Percentiles rank a stretch among this genome's conserved stretches.
phyloP scores from a whole-genome alignment of 2,113 vertebrate species.

The Serilophus lunatus region DNA sequence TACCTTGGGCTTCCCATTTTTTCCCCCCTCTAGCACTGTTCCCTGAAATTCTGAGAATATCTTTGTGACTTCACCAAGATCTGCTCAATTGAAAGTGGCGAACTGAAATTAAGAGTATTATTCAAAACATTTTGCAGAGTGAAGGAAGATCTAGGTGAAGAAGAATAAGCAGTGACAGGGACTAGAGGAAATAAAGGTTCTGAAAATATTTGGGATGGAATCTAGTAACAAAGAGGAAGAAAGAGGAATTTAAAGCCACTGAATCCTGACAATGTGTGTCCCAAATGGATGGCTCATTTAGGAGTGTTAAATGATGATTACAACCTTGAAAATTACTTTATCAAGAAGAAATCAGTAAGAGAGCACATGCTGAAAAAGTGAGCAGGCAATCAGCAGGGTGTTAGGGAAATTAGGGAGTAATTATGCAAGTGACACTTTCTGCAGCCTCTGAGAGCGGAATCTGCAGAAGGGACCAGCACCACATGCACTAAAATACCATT shows the following conservation, averaged over 20 bases:
- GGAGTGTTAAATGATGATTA: constrained; percentile 13
- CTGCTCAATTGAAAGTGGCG: background rate
- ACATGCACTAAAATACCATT: background rate
- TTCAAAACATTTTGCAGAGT: background rate
- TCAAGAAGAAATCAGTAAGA: constrained; percentile 27
- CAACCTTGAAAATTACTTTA: constrained; percentile 30
- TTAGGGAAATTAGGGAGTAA: constrained; percentile 49
- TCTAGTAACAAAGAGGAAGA: background rate
- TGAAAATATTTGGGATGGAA: background rate
- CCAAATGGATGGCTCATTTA: background rate
- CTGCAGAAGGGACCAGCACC: constrained; percentile 34
- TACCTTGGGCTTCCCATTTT: background rate
- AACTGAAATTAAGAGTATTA: background rate
- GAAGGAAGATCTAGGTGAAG: background rate
- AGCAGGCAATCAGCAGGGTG: constrained; percentile 58
- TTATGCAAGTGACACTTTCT: constrained; percentile 48
- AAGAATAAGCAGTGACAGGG: background rate
- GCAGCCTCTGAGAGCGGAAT: constrained; percentile 9
- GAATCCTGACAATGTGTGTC: background rate
- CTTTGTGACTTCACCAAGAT: background rate
- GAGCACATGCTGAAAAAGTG: constrained; percentile 22
- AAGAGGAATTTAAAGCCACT: background rate
- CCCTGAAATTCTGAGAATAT: background rate
- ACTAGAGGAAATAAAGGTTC: background rate
- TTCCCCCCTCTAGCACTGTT: fast-evolving